Evolutionary conservation across 2,888 invertebrate genomes (phyloP).

Genomic region (Cetonia aurata): DNA sequence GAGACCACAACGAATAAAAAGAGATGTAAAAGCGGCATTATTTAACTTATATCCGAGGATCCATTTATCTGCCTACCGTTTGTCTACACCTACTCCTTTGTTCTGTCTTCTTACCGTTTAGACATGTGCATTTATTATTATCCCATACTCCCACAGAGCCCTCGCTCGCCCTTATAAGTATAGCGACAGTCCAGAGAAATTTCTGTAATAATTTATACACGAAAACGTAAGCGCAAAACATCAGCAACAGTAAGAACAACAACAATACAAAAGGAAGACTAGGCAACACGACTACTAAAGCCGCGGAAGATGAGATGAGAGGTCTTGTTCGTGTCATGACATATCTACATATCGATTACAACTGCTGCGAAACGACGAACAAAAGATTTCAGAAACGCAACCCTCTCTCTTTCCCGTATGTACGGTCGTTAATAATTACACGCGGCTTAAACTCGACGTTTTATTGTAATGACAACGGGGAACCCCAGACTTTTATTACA

Average conservation of each 20-base stretch:
- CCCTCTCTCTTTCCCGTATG: constrained; percentile 49
- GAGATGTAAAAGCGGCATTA: constrained; percentile 3
- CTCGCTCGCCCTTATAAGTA: constrained; percentile 20
- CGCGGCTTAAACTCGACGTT: constrained; percentile 62
- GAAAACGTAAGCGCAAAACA: constrained; percentile 37
- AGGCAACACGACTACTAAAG: background rate
- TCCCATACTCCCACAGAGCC: constrained; percentile 3
- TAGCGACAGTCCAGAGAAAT: constrained; percentile 23
- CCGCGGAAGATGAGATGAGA: constrained; percentile 10
- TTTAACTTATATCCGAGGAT: constrained; percentile 13
- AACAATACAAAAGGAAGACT: background rate
- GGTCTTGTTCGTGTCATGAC: constrained; percentile 31
- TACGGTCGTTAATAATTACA: constrained; percentile 60
- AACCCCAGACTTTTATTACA: constrained; percentile 61
- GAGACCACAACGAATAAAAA: background rate
- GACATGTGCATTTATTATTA: constrained; percentile 22
- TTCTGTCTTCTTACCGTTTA: constrained; percentile 20
- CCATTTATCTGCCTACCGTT: constrained; percentile 17
- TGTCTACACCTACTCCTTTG: constrained; percentile 23
- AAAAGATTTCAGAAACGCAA: constrained; percentile 51
- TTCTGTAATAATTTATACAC: constrained; percentile 32
- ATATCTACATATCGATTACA: constrained; percentile 48
- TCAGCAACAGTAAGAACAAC: constrained; percentile 14
- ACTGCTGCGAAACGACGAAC: constrained; percentile 45
- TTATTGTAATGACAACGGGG: constrained; percentile 63